Conservation (phyloP, 2,888 invertebrate species). For the Kuschelorhynchus macadamiae region DNA sequence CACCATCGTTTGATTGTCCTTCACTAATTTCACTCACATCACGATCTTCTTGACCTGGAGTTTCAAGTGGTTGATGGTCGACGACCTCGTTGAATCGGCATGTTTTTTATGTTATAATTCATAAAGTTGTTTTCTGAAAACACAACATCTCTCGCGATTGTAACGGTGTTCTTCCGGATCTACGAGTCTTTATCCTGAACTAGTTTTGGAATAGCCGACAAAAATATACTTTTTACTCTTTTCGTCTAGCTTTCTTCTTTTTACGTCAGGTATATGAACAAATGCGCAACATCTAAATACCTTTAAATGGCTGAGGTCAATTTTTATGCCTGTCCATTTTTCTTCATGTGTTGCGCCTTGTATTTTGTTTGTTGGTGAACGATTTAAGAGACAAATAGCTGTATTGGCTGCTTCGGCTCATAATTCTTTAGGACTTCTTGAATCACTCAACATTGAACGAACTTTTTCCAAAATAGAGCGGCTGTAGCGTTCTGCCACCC, state of each 20-base stretch:
- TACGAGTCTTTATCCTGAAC: conserved; percentile 40
- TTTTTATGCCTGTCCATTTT: conserved; percentile 37
- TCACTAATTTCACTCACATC: no score
- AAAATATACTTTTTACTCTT: conserved; percentile 42
- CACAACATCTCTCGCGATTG: conserved; percentile 46
- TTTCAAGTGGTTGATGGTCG: no score
- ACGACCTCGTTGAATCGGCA: no score
- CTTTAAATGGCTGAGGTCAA: conserved; percentile 30
- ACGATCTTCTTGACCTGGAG: no score
- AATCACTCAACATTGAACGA: conserved; percentile 28
- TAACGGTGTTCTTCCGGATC: conserved; percentile 39
- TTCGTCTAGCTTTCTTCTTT: conserved; percentile 38
- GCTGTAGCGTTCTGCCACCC: no score
- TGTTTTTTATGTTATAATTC: no score
- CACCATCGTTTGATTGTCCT: no score
- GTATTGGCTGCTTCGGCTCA: conserved; percentile 46
- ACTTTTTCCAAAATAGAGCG: conserved; percentile 37
- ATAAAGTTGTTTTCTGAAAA: conserved; percentile 44
- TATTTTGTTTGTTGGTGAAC: conserved; percentile 21
- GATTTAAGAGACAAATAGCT: conserved; percentile 21
- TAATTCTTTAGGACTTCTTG: conserved; percentile 26
- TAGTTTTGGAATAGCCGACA: conserved; percentile 38
- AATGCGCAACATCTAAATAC: conserved; percentile 41
- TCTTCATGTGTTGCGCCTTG: conserved; percentile 42
- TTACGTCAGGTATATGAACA: conserved; percentile 42